A percentile compares a stretch with the other conserved stretches of the same genome.
phyloP scores from a whole-genome alignment of 2,797 vertebrate genomes.

The Cossypha dichroa region DNA sequence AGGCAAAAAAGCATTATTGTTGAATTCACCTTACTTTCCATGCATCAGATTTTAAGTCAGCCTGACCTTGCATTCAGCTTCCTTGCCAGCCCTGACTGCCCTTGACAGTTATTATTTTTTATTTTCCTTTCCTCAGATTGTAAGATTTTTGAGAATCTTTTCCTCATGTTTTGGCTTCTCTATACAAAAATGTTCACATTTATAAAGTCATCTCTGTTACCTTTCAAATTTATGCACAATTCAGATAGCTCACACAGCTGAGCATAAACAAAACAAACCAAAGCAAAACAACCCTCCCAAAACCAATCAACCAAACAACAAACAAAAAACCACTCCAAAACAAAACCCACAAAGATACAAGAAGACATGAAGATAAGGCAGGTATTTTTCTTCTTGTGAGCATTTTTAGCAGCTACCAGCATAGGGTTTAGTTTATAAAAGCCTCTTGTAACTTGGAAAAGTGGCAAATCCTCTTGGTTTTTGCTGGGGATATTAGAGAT shows the following conservation, averaged over 20 bases:
- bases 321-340: not conserved
- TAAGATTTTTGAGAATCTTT: not conserved
- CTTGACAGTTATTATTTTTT: not conserved
- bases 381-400: not conserved
- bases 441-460: not conserved
- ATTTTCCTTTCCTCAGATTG: not conserved
- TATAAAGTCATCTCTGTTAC: not conserved
- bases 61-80: not conserved
- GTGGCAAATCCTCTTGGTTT: not conserved
- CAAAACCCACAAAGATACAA: too few relatives aligned
- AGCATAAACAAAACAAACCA: not conserved
- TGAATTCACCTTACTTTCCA: not conserved
- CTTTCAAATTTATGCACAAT: not conserved
- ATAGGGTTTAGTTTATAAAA: not conserved
- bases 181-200: not conserved
- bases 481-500: not conserved
- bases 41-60: not conserved
- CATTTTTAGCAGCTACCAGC: not conserved
- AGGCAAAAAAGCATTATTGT: not conserved
- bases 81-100: not conserved
- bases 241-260: not conserved
- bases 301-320: rapidly evolving
- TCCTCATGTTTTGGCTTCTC: not conserved
- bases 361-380: not conserved
- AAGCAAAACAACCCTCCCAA: not conserved